Percentiles rank a stretch among this genome's conserved stretches.
These are phyloP conservation scores for Labroides dimidiatus DNA, from an alignment of 2,797 vertebrate genomes.

Conservation along the genomic window DNA sequence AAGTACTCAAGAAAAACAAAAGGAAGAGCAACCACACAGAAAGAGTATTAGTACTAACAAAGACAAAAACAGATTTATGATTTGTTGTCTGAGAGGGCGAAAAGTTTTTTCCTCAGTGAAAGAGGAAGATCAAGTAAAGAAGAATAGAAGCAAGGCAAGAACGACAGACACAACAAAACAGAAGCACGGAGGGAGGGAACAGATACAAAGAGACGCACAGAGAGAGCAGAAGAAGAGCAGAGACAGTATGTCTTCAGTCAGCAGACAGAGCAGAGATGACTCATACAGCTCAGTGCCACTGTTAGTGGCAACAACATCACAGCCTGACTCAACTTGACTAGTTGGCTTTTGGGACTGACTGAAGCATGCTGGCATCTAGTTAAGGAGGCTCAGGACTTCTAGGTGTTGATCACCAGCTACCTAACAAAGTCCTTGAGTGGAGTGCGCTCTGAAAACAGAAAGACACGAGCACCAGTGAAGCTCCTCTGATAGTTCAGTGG, in stretches of 20 bases:
- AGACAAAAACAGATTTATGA: background rate
- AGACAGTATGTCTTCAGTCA: constrained; percentile 73
- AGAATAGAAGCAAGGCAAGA: constrained; percentile 13
- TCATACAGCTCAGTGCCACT: constrained; percentile 56
- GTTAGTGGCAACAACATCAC: constrained; percentile 54
- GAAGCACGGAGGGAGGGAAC: constrained; percentile 45
- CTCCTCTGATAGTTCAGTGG: background rate
- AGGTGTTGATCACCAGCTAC: background rate
- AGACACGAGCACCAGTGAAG: background rate
- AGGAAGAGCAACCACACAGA: background rate
- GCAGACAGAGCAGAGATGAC: constrained; percentile 69
- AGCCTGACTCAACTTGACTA: constrained; percentile 35
- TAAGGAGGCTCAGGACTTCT: background rate
- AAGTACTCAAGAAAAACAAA: background rate
- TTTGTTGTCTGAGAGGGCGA: background rate
- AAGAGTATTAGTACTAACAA: background rate
- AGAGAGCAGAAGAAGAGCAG: constrained; percentile 54
- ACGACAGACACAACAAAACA: constrained; percentile 47
- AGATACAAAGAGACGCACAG: constrained; percentile 64
- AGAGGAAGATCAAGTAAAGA: constrained; percentile 12
- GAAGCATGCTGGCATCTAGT: constrained; percentile 7
- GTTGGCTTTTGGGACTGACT: constrained; percentile 25
- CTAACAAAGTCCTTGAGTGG: background rate
- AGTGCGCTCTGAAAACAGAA: background rate
- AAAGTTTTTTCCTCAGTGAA: constrained; percentile 3